Conservation (phyloP, 2,888 invertebrate species). For the Antitype chi region DNA sequence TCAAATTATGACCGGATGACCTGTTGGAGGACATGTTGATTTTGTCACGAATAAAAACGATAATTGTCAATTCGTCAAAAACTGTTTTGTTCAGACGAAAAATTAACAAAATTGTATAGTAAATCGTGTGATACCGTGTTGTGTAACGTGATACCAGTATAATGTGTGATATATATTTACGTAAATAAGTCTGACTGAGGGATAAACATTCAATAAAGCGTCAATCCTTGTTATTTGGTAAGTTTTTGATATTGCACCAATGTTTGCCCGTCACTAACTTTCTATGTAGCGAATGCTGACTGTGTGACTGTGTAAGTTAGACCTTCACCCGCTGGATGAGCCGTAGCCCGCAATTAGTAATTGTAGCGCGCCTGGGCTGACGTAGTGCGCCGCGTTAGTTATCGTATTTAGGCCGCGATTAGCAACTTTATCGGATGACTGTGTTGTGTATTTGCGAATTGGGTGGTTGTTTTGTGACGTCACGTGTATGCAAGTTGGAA, state of each 20-base stretch:
- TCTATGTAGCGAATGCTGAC: constrained; percentile 75
- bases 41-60: constrained; percentile 85
- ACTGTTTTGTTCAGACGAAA: constrained; percentile 86
- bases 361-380: constrained; percentile 74
- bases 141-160: constrained; percentile 83
- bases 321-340: constrained; percentile 60
- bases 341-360: constrained; percentile 72
- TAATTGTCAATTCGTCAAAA: constrained; percentile 88
- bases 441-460: constrained; percentile 79
- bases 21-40: constrained; percentile 88
- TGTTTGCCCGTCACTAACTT: constrained; percentile 81
- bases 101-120: constrained; percentile 86
- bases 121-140: constrained; percentile 81
- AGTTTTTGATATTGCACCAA: constrained; percentile 83
- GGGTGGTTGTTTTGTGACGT: constrained; percentile 84
- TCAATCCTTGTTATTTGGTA: constrained; percentile 84
- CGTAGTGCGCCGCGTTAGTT: constrained; percentile 71
- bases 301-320: constrained; percentile 63
- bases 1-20: constrained; percentile 81
- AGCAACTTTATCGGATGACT: constrained; percentile 73
- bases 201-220: constrained; percentile 78
- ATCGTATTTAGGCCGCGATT: constrained; percentile 77
- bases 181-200: constrained; percentile 79
- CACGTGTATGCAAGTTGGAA: constrained; percentile 79
- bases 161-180: constrained; percentile 85